Conservation (phyloP, 2,888 invertebrate species). For the Metopia argyrocephala region DNA sequence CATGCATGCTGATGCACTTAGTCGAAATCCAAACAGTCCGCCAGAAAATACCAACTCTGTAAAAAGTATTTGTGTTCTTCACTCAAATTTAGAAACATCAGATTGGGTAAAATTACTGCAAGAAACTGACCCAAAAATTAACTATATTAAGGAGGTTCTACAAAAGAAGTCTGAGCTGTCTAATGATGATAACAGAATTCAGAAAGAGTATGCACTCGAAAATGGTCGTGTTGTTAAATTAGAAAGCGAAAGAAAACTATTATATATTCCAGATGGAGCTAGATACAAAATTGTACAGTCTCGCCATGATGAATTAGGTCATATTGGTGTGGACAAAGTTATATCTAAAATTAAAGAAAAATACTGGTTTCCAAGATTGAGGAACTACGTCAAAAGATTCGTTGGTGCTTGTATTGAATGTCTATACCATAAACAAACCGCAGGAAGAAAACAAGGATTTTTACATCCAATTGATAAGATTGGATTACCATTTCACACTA, state of each 20-base stretch:
- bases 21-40: background rate
- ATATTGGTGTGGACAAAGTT: no score
- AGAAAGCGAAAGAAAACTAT: background rate
- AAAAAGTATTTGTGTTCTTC: conserved; percentile 6
- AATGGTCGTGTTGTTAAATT: background rate
- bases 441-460: conserved; percentile 69
- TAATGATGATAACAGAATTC: no score
- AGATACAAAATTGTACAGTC: conserved; percentile 10
- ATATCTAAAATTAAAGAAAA: conserved; percentile 65
- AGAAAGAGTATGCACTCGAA: no score
- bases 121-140: conserved; percentile 14
- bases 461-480: conserved; percentile 76
- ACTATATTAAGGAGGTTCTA: background rate
- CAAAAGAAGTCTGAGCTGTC: conserved; percentile 6
- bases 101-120: conserved; percentile 12
- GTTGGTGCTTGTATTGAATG: conserved; percentile 70
- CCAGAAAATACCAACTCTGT: conserved; percentile 24
- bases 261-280: conserved; percentile 2
- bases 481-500: conserved; percentile 71
- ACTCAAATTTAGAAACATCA: conserved; percentile 12
- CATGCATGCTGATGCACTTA: conserved; percentile 33
- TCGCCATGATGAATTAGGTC: conserved; percentile 24
- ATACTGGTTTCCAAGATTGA: conserved; percentile 77
- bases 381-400: conserved; percentile 73
- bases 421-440: conserved; percentile 70